phyloP scores from a whole-genome alignment of 2,888 invertebrate genomes.

The Pollenia griseotomentosa region DNA sequence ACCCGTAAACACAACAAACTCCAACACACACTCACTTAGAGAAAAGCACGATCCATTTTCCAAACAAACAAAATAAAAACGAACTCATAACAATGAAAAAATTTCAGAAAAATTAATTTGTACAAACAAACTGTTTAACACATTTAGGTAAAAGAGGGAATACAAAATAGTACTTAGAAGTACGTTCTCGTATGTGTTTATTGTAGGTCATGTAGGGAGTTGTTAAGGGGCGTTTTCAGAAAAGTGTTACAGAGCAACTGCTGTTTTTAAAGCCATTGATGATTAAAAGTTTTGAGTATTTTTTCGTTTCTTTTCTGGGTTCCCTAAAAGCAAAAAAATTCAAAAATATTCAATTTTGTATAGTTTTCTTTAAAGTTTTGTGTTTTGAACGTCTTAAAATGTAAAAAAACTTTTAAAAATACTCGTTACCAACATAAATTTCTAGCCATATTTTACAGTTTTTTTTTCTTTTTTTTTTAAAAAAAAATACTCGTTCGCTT shows the following conservation, averaged over 20 bases:
- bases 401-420: constrained; percentile 35
- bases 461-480: neutral
- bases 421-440: constrained; percentile 20
- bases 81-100: constrained; percentile 6
- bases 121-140: constrained; percentile 70
- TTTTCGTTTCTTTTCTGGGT: neutral
- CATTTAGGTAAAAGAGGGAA: constrained; percentile 30
- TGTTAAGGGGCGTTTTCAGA: constrained; percentile 59
- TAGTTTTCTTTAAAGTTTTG: neutral
- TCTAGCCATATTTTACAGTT: neutral
- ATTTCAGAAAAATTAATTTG: constrained; percentile 58
- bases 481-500: constrained; percentile 19
- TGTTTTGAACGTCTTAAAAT: constrained; percentile 22
- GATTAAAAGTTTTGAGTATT: constrained; percentile 10
- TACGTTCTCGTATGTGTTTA: constrained; percentile 53
- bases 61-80: constrained; percentile 12
- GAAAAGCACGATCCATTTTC: constrained; percentile 11
- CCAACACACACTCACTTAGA: neutral
- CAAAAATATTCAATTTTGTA: constrained; percentile 52
- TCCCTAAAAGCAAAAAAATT: constrained; percentile 28
- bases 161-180: constrained; percentile 1
- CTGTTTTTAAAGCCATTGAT: constrained; percentile 31
- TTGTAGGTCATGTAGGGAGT: constrained; percentile 73
- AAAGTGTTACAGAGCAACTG: constrained; percentile 72
- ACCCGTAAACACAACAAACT: constrained; percentile 39